Evolutionary conservation across 2,888 invertebrate species (phyloP).

Genomic region (Cryptus viduatorius): DNA sequence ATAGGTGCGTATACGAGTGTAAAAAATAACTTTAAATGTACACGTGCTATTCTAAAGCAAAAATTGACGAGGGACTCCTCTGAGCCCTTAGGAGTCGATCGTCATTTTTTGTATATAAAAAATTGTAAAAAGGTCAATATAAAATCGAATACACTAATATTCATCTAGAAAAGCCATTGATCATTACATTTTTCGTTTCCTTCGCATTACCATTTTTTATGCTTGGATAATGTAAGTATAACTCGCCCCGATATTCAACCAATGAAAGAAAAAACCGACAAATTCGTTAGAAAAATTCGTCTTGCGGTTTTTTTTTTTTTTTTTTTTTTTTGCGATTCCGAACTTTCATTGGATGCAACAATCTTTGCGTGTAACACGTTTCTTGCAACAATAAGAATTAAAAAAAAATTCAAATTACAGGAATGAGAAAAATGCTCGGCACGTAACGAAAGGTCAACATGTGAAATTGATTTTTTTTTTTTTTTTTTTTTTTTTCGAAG

Average conservation of each 20-base stretch:
- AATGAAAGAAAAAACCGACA: constrained; percentile 61
- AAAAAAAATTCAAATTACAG: neutral
- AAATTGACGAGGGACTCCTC: constrained; percentile 77
- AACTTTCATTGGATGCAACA: constrained; percentile 55
- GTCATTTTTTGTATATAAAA: constrained; percentile 76
- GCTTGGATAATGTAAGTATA: constrained; percentile 70
- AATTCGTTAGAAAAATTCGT: constrained; percentile 25
- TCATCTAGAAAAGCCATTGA: constrained; percentile 69
- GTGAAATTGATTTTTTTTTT: constrained; percentile 7
- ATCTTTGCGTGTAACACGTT: constrained; percentile 30
- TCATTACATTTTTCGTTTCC: constrained; percentile 56
- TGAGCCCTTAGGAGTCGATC: constrained; percentile 79
- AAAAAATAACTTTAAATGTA: constrained; percentile 70
- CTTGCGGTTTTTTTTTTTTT: constrained; percentile 9
- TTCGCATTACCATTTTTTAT: constrained; percentile 44
- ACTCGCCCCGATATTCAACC: constrained; percentile 65
- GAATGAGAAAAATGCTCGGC: constrained; percentile 55
- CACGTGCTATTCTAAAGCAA: constrained; percentile 73
- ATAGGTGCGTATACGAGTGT: constrained; percentile 66
- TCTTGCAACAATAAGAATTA: constrained; percentile 26
- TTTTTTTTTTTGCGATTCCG: neutral
- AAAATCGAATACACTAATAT: constrained; percentile 77
- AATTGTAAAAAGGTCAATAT: constrained; percentile 79
- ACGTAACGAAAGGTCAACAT: constrained; percentile 42
- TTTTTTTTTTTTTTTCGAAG: too few relatives aligned